These are phyloP conservation scores for Syngnathus typhle DNA, from an alignment of 2,113 vertebrate species.

Conservation along the genomic window DNA sequence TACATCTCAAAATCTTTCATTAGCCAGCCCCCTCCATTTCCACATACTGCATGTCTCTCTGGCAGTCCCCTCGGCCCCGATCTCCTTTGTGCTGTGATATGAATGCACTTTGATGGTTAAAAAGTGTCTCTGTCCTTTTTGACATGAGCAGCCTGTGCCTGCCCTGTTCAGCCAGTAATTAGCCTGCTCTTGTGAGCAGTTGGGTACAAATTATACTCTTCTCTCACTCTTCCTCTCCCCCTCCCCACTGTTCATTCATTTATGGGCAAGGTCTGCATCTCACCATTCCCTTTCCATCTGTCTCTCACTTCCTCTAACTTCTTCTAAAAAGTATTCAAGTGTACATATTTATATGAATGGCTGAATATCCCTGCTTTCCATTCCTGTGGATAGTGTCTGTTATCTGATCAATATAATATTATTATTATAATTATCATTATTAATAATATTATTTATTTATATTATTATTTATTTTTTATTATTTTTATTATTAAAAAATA, in stretches of 20 bases:
- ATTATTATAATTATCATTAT: neutral
- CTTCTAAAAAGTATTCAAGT: neutral
- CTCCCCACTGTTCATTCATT: slow-evolving; percentile 33
- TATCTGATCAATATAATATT: neutral
- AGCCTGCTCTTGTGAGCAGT: slow-evolving; percentile 94
- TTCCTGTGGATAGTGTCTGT: neutral
- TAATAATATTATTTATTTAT: no score
- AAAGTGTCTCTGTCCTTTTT: slow-evolving; percentile 97
- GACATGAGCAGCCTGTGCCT: slow-evolving; percentile 96
- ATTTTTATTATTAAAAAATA: no score
- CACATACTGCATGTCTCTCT: slow-evolving; percentile 33
- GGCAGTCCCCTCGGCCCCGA: slow-evolving; percentile 33
- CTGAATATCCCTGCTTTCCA: neutral
- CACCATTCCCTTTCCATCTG: slow-evolving; percentile 17
- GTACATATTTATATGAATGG: neutral
- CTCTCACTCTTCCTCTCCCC: slow-evolving; percentile 54
- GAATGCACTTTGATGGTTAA: slow-evolving; percentile 98
- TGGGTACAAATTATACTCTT: slow-evolving; percentile 88
- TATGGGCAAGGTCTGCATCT: slow-evolving; percentile 17
- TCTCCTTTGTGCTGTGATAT: slow-evolving; percentile 92
- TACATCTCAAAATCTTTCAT: slow-evolving; percentile 88
- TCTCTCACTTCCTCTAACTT: slow-evolving; percentile 14
- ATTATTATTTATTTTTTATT: no score
- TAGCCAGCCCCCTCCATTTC: slow-evolving; percentile 71
- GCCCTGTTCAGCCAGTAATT: slow-evolving; percentile 99